Conservation (phyloP, 2,797 vertebrate genomes). For the Apogon hyalosoma region DNA sequence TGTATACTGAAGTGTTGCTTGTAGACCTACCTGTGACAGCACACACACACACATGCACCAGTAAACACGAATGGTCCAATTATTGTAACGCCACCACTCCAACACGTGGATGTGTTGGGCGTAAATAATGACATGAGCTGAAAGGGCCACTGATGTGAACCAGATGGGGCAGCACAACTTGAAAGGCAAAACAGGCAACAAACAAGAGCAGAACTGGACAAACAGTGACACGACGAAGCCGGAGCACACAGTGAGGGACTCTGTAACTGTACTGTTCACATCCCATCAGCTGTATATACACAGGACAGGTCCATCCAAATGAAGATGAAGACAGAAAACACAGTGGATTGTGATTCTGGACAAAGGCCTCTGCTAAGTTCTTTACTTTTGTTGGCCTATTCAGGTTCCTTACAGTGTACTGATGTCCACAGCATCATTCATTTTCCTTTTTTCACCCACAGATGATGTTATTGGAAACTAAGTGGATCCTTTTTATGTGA, state of each 20-base stretch:
- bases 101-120: slow-evolving; percentile 61
- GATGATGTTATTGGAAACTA: slow-evolving; percentile 69
- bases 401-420: slow-evolving; percentile 29
- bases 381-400: background rate
- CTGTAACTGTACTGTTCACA: slow-evolving; percentile 27
- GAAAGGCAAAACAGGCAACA: slow-evolving; percentile 48
- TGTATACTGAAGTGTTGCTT: slow-evolving; percentile 9
- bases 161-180: slow-evolving; percentile 73
- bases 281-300: slow-evolving; percentile 12
- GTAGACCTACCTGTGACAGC: slow-evolving; percentile 52
- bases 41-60: slow-evolving; percentile 25
- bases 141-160: slow-evolving; percentile 74
- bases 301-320: slow-evolving; percentile 23
- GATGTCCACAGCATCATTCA: slow-evolving; percentile 9
- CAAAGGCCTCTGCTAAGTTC: slow-evolving; percentile 2
- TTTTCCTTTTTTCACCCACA: slow-evolving; percentile 19
- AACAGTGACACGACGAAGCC: slow-evolving; percentile 53
- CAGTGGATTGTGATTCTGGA: background rate
- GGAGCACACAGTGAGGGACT: background rate
- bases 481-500: slow-evolving; percentile 67
- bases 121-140: slow-evolving; percentile 70
- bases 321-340: background rate
- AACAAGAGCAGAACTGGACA: slow-evolving; percentile 42
- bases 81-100: slow-evolving; percentile 56
- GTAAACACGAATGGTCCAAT: slow-evolving; percentile 53